Percentiles rank a stretch among this genome's conserved stretches.
These are phyloP conservation scores for Aphaenogaster floridana DNA, from an alignment of 1,140 invertebrate species.

Conservation along the genomic window DNA sequence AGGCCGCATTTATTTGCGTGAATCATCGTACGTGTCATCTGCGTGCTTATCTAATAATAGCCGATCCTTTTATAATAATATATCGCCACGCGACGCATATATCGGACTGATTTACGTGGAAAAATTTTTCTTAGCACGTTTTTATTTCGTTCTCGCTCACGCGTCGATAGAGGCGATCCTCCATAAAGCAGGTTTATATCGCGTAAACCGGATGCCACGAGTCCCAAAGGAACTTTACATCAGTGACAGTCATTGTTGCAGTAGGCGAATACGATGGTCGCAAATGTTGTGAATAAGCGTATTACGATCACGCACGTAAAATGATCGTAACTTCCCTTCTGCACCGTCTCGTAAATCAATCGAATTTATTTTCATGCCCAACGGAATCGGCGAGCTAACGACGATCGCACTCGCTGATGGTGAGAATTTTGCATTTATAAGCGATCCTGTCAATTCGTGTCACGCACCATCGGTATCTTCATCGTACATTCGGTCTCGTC, in stretches of 20 bases:
- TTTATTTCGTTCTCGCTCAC: not conserved
- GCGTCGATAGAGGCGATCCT: slow-evolving; percentile 11
- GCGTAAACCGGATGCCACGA: slow-evolving; percentile 59
- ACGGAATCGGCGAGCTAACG: not conserved
- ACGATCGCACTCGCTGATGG: not conserved
- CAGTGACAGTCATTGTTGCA: slow-evolving; percentile 27
- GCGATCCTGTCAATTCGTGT: not conserved
- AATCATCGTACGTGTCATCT: slow-evolving; percentile 67
- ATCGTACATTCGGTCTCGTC: not conserved
- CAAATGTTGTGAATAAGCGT: slow-evolving; percentile 13
- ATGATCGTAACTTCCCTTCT: not conserved
- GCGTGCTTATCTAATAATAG: slow-evolving; percentile 68
- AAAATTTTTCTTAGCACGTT: not conserved
- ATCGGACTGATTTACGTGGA: slow-evolving; percentile 3
- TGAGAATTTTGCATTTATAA: slow-evolving; percentile 15
- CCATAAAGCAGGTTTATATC: slow-evolving; percentile 41
- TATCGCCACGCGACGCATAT: not conserved
- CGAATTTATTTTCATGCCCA: slow-evolving; percentile 15
- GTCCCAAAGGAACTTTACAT: slow-evolving; percentile 57
- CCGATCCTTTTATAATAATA: slow-evolving; percentile 66
- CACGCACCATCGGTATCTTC: not conserved
- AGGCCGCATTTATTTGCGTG: slow-evolving; percentile 62
- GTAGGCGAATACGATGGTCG: not conserved
- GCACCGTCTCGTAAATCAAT: slow-evolving; percentile 42
- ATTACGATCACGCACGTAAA: slow-evolving; percentile 40